Base-by-base conservation (phyloP, 2,797 vertebrate genomes). In the Telmatherina bonti region DNA sequence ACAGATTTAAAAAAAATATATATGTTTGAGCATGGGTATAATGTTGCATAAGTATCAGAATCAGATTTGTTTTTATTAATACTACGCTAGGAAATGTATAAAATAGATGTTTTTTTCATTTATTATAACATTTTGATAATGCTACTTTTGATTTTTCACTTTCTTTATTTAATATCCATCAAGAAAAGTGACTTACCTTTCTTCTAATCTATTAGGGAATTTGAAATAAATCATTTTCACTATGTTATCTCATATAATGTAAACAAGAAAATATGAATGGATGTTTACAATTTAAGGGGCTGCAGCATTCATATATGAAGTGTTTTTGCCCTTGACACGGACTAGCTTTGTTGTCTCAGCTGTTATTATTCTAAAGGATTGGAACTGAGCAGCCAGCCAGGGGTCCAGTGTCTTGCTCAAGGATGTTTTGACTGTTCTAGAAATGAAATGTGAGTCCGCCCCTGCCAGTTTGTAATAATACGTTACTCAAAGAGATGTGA, bases 341-440 rank as follows among this genome's bases (percentile, higher is more conserved):
- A 6, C 7, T 26, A 56, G 66, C 60, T 66, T 68, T 73, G 69
- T 72, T 70, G 72, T 70, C 55, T 79, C 70, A 74, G 60, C 57
- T 70, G 43, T 62, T 78, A 31, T 81, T 75, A 78, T 82, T 82
- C 51, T 55, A 62, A 68, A 67, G 55, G 61, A 78, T 63, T 67
- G 69, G 59, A 78, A 76, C 61, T 52, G 62, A 67, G 53, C 27
- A 55, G 59, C 70, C 63, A 79, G 76, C 35, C 74, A 61, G 62
- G 55, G 70, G 53, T 84, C 84, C 64, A 62, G 41, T 64, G 70
- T 82, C 74, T 82, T 67, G 76, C 70, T 86, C 70, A 75, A 82
- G 80, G 85, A 84, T 86, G 74, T 86, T 84, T 84, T 70, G 78
- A 62, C 79, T 83, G 64, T 55, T 70, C 54, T 79, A 22, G 58